Evolutionary conservation across 2,113 vertebrate genomes (phyloP).

Genomic region (Salvator merianae): DNA sequence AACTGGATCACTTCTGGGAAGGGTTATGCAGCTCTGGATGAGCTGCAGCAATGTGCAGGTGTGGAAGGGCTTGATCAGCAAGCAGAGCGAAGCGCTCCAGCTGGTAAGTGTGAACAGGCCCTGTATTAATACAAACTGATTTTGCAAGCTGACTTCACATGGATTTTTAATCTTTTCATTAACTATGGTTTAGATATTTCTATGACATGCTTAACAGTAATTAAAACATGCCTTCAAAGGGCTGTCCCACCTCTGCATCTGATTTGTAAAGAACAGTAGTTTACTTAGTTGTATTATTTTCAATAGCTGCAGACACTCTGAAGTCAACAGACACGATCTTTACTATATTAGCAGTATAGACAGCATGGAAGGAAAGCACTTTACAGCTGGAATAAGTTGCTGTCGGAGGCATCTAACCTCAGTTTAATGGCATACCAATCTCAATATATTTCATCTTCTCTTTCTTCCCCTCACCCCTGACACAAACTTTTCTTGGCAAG

Average conservation of each 20-base stretch:
- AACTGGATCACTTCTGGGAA: too few relatives aligned
- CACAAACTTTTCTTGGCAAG: slow-evolving; percentile 24
- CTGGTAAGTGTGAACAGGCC: too few relatives aligned
- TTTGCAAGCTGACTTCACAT: neutral
- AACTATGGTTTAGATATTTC: neutral
- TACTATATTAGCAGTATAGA: neutral
- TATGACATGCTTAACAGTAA: neutral
- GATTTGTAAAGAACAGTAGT: neutral
- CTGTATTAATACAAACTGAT: neutral
- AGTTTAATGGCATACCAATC: neutral
- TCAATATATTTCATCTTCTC: neutral
- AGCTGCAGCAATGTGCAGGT: too few relatives aligned
- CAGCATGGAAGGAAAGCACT: neutral
- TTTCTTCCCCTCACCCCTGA: neutral
- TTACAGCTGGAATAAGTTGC: neutral
- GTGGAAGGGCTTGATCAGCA: too few relatives aligned
- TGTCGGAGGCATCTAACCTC: neutral
- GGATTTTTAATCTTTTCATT: neutral
- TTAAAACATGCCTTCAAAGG: too few relatives aligned
- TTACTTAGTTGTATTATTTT: neutral
- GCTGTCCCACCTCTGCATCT: neutral
- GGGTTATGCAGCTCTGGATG: too few relatives aligned
- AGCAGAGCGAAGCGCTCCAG: too few relatives aligned
- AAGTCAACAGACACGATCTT: neutral
- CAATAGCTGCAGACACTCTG: neutral